These are phyloP conservation scores for Chlamydotis undulata DNA, from an alignment of 2,113 vertebrate species.

Conservation along the genomic window DNA sequence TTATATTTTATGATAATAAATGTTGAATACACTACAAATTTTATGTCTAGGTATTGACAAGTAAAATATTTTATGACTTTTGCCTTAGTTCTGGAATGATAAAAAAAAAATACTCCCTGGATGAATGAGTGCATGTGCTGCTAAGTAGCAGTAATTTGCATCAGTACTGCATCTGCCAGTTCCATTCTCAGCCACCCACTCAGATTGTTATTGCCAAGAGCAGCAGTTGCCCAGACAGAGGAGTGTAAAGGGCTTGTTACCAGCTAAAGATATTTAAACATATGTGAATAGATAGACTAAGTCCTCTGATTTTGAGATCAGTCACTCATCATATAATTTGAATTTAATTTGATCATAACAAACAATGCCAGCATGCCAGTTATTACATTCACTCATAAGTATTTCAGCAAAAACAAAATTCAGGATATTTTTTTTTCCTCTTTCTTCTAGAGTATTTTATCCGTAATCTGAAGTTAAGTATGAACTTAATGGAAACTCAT, in stretches of 20 bases:
- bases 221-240: neutral
- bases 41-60: neutral
- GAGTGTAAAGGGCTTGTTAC: neutral
- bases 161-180: neutral
- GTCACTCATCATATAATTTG: neutral
- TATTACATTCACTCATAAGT: neutral
- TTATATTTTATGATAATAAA: neutral
- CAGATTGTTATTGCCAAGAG: neutral
- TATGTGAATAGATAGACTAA: neutral
- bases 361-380: neutral
- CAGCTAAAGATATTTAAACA: neutral
- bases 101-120: neutral
- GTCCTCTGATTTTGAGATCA: neutral
- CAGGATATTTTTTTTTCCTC: neutral
- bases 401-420: neutral
- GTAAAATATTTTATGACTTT: constrained; percentile 7
- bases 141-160: neutral
- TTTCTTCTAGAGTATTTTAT: neutral
- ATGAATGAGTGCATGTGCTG: neutral
- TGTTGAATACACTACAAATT: neutral
- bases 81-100: neutral
- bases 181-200: neutral
- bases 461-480: neutral
- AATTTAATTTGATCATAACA: neutral
- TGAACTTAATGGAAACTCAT: neutral